A percentile compares a stretch with the other conserved stretches of the same genome.
Conservation (phyloP, 2,797 vertebrate genomes). For the Coregonus suidteri region DNA sequence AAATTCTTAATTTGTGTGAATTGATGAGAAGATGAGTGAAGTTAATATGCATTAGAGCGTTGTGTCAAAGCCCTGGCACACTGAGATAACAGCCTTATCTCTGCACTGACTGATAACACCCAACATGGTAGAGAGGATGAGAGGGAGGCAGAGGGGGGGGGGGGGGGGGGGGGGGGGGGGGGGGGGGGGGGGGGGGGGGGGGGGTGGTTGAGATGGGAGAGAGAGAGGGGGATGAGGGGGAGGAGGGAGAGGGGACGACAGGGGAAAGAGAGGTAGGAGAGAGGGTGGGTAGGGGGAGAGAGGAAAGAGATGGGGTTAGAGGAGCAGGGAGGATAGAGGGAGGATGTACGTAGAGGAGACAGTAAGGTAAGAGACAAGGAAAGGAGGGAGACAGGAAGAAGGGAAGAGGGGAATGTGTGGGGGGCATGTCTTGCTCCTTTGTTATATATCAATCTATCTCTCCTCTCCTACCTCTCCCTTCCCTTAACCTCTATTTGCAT, state of each 20-base stretch:
- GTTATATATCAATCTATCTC: background rate
- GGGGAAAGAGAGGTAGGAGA: no score
- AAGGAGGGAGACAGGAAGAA: constrained; percentile 35
- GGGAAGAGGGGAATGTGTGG: constrained; percentile 16
- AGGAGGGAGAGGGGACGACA: no score
- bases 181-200: background rate
- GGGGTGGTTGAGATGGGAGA: no score
- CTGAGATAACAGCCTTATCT: constrained; percentile 79
- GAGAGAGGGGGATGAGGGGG: constrained; percentile 9
- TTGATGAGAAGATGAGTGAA: constrained; percentile 77
- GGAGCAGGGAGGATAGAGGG: no score
- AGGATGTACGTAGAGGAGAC: no score
- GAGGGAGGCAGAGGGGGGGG: constrained; percentile 4
- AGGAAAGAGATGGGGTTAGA: no score
- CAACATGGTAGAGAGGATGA: constrained; percentile 68
- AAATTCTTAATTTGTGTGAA: constrained; percentile 74
- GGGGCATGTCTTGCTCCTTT: background rate
- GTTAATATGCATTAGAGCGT: constrained; percentile 82
- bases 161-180: background rate
- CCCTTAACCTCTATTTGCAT: background rate
- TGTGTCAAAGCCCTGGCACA: constrained; percentile 76
- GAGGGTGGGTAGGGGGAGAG: no score
- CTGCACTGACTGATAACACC: constrained; percentile 74
- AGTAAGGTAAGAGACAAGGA: no score
- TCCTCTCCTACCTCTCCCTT: background rate